Conservation (phyloP, 2,888 invertebrate species). For the Belgica antarctica region DNA sequence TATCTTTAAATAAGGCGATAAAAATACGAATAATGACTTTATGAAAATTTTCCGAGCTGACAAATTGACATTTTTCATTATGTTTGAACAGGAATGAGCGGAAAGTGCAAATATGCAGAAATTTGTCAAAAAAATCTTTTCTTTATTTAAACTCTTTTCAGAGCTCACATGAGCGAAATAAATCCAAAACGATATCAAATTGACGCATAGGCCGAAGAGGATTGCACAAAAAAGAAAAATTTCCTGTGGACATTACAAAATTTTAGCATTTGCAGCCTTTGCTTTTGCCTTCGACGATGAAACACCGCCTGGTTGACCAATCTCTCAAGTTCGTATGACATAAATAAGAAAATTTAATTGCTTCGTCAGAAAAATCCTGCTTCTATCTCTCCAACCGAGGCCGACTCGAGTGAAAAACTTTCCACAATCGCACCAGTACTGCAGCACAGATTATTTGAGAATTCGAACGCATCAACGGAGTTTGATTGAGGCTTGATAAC, state of each 20-base stretch:
- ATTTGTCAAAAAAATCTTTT: slow-evolving; percentile 8
- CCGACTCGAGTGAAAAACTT: not conserved
- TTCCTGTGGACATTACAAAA: not conserved
- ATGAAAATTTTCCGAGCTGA: slow-evolving; percentile 24
- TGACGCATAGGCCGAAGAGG: slow-evolving; percentile 8
- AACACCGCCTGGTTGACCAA: not conserved
- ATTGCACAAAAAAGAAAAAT: not conserved
- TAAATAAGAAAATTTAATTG: slow-evolving; percentile 43
- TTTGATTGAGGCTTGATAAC: slow-evolving; percentile 43
- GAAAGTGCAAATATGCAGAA: slow-evolving; percentile 7
- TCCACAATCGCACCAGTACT: not conserved
- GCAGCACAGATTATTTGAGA: not conserved
- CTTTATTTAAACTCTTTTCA: slow-evolving; percentile 4
- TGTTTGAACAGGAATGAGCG: not conserved
- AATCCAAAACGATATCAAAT: not conserved
- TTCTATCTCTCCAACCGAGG: not conserved
- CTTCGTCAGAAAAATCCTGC: slow-evolving; percentile 28
- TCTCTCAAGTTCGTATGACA: slow-evolving; percentile 28
- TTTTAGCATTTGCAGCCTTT: not conserved
- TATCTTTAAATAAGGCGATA: slow-evolving; percentile 32
- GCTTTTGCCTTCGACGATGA: not conserved
- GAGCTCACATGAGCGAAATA: slow-evolving; percentile 9
- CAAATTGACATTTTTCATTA: not conserved
- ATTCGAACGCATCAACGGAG: slow-evolving; percentile 18
- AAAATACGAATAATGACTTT: too few relatives aligned